phyloP scores from a whole-genome alignment of 2,797 vertebrate genomes.

The Onychomys leucogaster region DNA sequence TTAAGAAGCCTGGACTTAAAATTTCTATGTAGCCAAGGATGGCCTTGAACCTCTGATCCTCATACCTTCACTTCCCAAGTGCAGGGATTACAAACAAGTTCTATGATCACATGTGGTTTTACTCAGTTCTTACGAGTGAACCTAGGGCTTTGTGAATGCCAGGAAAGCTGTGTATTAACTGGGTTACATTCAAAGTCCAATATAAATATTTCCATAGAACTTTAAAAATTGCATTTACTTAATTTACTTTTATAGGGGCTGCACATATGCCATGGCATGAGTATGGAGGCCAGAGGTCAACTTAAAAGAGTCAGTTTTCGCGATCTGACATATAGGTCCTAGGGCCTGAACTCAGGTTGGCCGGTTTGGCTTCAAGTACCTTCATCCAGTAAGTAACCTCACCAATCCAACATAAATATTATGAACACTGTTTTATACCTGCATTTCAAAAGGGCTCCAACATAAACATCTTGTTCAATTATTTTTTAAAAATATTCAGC shows the following conservation, averaged over 20 bases:
- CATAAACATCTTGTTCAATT: conserved; percentile 5
- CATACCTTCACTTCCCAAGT: neutral
- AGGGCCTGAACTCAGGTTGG: neutral
- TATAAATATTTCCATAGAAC: neutral
- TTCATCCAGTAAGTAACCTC: neutral
- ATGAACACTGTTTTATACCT: neutral
- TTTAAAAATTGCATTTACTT: neutral
- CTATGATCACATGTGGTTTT: neutral
- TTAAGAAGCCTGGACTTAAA: neutral
- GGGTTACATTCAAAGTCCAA: neutral
- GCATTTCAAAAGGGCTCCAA: neutral
- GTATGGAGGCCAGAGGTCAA: neutral
- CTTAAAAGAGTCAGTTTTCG: neutral
- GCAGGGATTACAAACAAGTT: neutral
- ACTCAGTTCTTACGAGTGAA: neutral
- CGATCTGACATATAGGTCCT: neutral
- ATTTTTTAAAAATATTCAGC: conserved; percentile 16
- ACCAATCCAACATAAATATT: neutral
- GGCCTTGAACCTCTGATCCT: neutral
- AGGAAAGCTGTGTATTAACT: neutral
- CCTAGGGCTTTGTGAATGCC: neutral
- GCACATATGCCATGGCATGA: neutral
- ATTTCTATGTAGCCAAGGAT: neutral
- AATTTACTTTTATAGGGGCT: neutral
- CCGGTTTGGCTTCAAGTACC: neutral